phyloP scores from a whole-genome alignment of 2,797 vertebrate species.

The Catamblyrhynchus diadema region DNA sequence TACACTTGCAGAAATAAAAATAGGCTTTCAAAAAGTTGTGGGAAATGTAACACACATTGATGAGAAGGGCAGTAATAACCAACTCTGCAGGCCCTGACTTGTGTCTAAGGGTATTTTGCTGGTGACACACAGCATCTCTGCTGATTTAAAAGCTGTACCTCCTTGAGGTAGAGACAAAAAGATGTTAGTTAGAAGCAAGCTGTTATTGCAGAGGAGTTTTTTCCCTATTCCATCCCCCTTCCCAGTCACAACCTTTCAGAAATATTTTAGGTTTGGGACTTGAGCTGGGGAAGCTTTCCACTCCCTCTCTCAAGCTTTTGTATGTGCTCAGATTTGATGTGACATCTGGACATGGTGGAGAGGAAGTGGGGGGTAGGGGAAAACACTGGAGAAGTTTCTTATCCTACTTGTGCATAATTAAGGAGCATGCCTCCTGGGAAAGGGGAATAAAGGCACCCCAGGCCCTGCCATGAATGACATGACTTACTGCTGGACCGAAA shows the following conservation, averaged over 20 bases:
- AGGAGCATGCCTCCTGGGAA: conserved; percentile 63
- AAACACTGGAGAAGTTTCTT: conserved; percentile 51
- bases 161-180: neutral
- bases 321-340: conserved; percentile 61
- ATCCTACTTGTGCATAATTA: conserved; percentile 60
- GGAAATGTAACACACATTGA: neutral
- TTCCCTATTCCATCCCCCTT: neutral
- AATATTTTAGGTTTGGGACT: conserved; percentile 41
- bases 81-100: neutral
- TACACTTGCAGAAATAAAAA: neutral
- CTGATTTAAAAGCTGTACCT: neutral
- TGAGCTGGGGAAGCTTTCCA: conserved; percentile 48
- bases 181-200: neutral
- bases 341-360: conserved; percentile 48
- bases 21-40: neutral
- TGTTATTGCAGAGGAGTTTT: neutral
- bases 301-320: conserved; percentile 52
- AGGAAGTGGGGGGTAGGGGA: conserved; percentile 52
- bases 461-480: conserved; percentile 68
- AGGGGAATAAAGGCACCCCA: conserved; percentile 69
- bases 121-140: neutral
- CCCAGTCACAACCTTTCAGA: conserved; percentile 15
- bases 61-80: neutral
- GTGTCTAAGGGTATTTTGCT: neutral
- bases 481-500: conserved; percentile 75